phyloP scores from a whole-genome alignment of 2,113 vertebrate species.

The Gnathochromis pfefferi region DNA sequence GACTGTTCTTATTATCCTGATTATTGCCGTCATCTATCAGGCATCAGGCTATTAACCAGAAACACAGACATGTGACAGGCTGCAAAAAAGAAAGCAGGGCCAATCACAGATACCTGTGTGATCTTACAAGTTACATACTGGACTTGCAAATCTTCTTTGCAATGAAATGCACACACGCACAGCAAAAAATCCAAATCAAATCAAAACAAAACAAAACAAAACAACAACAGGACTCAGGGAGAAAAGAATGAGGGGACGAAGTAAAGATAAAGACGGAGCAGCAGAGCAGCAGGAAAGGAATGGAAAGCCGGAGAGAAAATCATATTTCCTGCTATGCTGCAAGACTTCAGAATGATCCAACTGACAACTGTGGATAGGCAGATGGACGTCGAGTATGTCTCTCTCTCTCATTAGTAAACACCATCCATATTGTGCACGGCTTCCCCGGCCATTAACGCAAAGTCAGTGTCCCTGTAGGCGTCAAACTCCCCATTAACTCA shows the following conservation, averaged over 20 bases:
- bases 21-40: constrained; percentile 41
- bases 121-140: not conserved
- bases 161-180: not conserved
- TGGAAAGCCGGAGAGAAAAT: not conserved
- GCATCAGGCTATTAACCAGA: constrained; percentile 2
- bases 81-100: not conserved
- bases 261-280: not conserved
- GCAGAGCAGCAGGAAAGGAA: not conserved
- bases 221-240: not conserved
- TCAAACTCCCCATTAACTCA: constrained; percentile 37
- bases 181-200: not conserved
- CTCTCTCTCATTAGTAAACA: constrained; percentile 34
- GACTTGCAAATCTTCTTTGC: not conserved
- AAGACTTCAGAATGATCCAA: constrained; percentile 9
- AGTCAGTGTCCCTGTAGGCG: constrained; percentile 21
- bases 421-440: not conserved
- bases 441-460: constrained; percentile 22
- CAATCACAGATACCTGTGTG: not conserved
- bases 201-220: not conserved
- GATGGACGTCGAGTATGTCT: constrained; percentile 3
- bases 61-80: not conserved
- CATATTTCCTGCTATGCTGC: not conserved
- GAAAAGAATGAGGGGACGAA: not conserved
- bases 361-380: constrained; percentile 6
- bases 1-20: constrained; percentile 34